Evolutionary conservation across 2,797 vertebrate species (phyloP).

Genomic region (Pyrrhura leucotis): DNA sequence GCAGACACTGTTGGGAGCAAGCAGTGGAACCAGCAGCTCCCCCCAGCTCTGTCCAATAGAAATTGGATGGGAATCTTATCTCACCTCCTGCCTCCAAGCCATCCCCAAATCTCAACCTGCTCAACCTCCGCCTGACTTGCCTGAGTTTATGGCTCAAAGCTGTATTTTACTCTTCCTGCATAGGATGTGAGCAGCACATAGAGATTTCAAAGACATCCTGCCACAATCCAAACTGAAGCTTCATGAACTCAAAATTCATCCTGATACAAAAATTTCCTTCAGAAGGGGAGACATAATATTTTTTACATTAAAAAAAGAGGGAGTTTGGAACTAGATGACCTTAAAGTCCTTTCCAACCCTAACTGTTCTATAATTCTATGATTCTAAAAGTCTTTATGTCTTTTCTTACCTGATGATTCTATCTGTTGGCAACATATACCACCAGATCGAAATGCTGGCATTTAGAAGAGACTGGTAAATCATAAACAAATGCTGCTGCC

Average conservation of each 20-base stretch:
- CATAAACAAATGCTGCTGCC: background rate
- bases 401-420: background rate
- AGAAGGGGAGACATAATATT: background rate
- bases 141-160: background rate
- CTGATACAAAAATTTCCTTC: background rate
- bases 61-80: background rate
- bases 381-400: background rate
- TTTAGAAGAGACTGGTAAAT: background rate
- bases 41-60: rapidly evolving
- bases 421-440: background rate
- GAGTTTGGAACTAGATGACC: background rate
- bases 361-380: background rate
- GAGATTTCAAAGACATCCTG: background rate
- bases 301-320: background rate
- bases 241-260: background rate
- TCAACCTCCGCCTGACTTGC: background rate
- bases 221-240: background rate
- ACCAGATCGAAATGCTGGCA: background rate
- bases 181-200: background rate
- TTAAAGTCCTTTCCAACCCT: background rate
- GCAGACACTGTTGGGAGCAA: background rate
- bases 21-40: rapidly evolving
- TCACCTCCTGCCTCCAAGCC: background rate
- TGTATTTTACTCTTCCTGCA: background rate
- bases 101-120: background rate